A percentile compares a stretch with the other conserved stretches of the same genome.
These are phyloP conservation scores for Cygnus atratus DNA, from an alignment of 2,113 vertebrate genomes.

Conservation along the genomic window DNA sequence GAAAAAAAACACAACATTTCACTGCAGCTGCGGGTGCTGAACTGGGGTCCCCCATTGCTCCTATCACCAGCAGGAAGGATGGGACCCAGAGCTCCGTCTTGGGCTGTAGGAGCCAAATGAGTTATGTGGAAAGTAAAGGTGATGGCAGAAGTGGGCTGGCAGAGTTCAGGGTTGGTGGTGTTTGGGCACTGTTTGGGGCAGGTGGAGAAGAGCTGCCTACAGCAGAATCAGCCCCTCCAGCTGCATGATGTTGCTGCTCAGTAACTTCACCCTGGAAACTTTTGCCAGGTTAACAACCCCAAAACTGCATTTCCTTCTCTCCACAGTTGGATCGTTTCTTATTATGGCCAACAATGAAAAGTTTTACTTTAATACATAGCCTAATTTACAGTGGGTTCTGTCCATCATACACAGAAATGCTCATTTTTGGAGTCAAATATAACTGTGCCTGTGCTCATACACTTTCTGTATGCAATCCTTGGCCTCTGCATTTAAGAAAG, in stretches of 20 bases:
- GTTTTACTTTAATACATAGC: background rate
- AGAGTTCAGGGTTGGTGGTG: background rate
- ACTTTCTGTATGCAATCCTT: background rate
- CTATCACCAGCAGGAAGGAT: background rate
- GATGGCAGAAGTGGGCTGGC: background rate
- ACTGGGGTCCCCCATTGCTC: background rate
- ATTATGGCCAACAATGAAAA: background rate
- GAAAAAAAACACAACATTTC: background rate
- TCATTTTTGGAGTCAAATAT: background rate
- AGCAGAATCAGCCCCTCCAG: background rate
- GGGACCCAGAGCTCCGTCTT: background rate
- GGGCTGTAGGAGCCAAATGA: background rate
- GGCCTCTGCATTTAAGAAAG: slow-evolving; percentile 37
- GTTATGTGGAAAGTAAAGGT: background rate
- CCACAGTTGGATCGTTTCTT: background rate
- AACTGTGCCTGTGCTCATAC: background rate
- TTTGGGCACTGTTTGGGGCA: background rate
- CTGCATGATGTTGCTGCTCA: background rate
- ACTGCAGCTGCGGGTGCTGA: background rate
- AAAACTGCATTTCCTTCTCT: slow-evolving; percentile 5
- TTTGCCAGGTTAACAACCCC: background rate
- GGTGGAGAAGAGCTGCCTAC: background rate
- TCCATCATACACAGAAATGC: background rate
- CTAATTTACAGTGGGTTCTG: background rate
- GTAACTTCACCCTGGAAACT: slow-evolving; percentile 3